Evolutionary conservation across 2,888 invertebrate genomes (phyloP).

Genomic region (Fissipunctia ypsillon): DNA sequence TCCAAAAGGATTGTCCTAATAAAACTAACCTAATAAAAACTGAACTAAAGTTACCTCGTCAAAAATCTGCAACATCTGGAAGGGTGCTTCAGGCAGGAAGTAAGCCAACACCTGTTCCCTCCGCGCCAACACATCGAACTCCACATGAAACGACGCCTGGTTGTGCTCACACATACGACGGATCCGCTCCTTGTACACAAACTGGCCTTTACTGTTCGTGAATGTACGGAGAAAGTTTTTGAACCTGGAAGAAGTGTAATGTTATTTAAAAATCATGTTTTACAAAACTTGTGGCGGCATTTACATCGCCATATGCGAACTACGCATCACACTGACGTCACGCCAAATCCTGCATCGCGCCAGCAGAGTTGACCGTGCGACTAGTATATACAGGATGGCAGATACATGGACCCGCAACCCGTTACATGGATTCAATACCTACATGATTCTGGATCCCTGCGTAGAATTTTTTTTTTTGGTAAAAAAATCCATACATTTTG

Average conservation of each 20-base stretch:
- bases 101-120: conserved; percentile 98
- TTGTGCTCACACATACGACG: conserved; percentile 98
- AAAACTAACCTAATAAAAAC: too few species aligned
- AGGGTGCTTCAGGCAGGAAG: conserved; percentile 99
- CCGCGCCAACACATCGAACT: conserved; percentile 97
- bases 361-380: too few species aligned
- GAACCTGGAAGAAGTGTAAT: conserved; percentile 85
- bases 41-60: conserved; percentile 91
- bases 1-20: too few species aligned
- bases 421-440: too few species aligned
- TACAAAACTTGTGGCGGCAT: not conserved
- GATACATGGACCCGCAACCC: too few species aligned
- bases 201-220: conserved; percentile 96
- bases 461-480: too few species aligned
- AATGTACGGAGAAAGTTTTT: conserved; percentile 98
- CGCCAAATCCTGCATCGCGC: too few species aligned
- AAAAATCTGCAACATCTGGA: conserved; percentile 98
- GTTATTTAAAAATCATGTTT: not conserved
- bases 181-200: conserved; percentile 97
- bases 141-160: conserved; percentile 97
- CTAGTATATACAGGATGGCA: too few species aligned
- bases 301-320: too few species aligned
- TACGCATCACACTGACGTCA: too few species aligned
- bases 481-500: too few species aligned
- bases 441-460: too few species aligned